phyloP scores from a whole-genome alignment of 2,888 invertebrate species.

The Abrostola triplasia region DNA sequence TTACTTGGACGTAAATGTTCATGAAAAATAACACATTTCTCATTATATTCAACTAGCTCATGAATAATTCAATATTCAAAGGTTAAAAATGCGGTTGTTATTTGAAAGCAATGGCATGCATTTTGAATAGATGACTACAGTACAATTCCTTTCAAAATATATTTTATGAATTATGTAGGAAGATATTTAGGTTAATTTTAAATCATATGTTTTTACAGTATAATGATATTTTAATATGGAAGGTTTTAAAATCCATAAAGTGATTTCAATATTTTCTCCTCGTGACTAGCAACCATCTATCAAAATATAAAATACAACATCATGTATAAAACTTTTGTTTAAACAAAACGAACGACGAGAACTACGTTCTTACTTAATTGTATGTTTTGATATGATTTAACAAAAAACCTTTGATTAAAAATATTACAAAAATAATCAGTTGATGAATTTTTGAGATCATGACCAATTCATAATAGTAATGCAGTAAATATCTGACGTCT shows the following conservation, averaged over 20 bases:
- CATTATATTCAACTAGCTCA: not conserved
- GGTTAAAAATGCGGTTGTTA: not conserved
- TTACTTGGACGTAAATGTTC: conserved; percentile 44
- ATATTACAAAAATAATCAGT: conserved; percentile 25
- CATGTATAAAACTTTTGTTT: conserved; percentile 25
- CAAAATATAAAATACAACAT: conserved; percentile 48
- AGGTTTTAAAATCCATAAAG: conserved; percentile 12
- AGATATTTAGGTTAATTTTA: not conserved
- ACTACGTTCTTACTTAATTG: too few relatives aligned
- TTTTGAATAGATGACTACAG: not conserved
- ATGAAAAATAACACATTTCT: not conserved
- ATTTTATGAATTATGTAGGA: not conserved
- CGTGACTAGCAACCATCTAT: conserved; percentile 52
- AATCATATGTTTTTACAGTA: too few relatives aligned
- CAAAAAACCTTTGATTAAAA: conserved; percentile 18
- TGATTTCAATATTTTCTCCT: conserved; percentile 27
- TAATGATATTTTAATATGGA: conserved; percentile 3
- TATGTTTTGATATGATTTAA: not conserved
- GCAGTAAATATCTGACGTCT: not conserved
- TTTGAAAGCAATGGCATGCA: not conserved
- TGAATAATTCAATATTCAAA: not conserved
- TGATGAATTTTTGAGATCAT: conserved; percentile 46
- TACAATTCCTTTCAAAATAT: conserved; percentile 3
- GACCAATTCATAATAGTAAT: conserved; percentile 36
- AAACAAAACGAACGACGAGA: conserved; percentile 15